Conservation (phyloP, 1,140 invertebrate genomes). For the Pinna nobilis region DNA sequence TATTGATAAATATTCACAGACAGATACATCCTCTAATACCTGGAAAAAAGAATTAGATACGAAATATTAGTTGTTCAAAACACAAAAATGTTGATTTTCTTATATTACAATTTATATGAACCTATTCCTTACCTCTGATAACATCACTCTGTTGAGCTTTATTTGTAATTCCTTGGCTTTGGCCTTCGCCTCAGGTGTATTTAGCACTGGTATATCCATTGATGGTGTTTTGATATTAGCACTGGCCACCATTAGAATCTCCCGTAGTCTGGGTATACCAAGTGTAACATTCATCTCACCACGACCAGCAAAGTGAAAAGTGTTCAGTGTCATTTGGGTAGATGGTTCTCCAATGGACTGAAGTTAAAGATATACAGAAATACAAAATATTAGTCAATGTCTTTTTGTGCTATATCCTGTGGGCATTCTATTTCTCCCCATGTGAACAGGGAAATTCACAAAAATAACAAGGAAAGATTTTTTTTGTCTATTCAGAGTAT, state of each 20-base stretch:
- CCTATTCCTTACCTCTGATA: constrained; percentile 81
- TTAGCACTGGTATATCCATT: constrained; percentile 92
- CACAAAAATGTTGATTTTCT: not conserved
- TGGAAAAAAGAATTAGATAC: constrained; percentile 28
- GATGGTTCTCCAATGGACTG: constrained; percentile 97
- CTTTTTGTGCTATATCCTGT: no score
- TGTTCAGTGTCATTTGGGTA: constrained; percentile 99
- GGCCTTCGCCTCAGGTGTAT: constrained; percentile 33
- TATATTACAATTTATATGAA: no score
- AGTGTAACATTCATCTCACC: constrained; percentile 99
- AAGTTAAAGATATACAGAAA: constrained; percentile 6
- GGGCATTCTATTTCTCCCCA: no score
- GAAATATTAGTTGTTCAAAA: not conserved
- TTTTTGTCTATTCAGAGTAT: no score
- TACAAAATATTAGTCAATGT: not conserved
- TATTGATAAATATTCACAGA: constrained; percentile 43
- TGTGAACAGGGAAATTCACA: no score
- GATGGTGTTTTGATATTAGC: constrained; percentile 95
- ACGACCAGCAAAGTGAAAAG: constrained; percentile 99
- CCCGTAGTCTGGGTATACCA: constrained; percentile 94
- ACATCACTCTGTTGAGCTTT: constrained; percentile 83
- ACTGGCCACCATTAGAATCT: constrained; percentile 97
- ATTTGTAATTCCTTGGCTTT: constrained; percentile 55
- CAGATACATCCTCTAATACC: constrained; percentile 48
- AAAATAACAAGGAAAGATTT: no score